Conservation (phyloP, 2,113 vertebrate species). For the Otolemur garnettii region DNA sequence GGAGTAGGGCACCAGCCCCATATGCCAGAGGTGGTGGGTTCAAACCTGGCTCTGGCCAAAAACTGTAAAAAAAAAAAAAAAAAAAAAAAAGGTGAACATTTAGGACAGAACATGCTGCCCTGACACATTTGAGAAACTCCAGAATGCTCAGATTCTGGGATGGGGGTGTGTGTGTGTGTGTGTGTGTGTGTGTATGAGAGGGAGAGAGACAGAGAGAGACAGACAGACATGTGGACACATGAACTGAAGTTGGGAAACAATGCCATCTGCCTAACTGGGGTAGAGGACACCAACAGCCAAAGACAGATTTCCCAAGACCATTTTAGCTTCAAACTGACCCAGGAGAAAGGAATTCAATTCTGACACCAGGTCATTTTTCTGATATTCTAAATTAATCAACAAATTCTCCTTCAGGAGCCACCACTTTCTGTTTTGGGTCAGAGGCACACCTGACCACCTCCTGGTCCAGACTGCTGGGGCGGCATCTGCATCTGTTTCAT, state of each 20-base stretch:
- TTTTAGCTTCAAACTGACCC: not conserved
- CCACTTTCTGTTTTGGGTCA: not conserved
- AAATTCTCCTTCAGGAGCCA: not conserved
- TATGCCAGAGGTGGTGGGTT: too few relatives aligned
- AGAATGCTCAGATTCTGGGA: not conserved
- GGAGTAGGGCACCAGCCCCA: too few relatives aligned
- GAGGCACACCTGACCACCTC: not conserved
- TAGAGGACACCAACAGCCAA: not conserved
- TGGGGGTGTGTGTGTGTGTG: not conserved
- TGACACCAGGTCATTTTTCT: not conserved
- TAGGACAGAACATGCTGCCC: not conserved
- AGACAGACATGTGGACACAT: not conserved
- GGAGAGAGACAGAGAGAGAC: not conserved
- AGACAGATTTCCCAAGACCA: not conserved
- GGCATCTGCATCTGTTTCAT: not conserved
- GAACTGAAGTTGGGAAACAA: not conserved
- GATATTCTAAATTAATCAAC: not conserved
- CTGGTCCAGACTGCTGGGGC: not conserved
- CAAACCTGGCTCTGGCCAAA: too few relatives aligned
- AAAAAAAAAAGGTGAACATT: not conserved
- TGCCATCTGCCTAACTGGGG: not conserved
- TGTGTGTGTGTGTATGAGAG: too few relatives aligned
- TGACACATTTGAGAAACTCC: not conserved
- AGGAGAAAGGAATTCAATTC: not conserved
- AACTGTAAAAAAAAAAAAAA: too few relatives aligned